A percentile compares a stretch with the other conserved stretches of the same genome.
These are phyloP conservation scores for Tetranychus piercei DNA, from an alignment of 2,888 invertebrate species.

Conservation along the genomic window DNA sequence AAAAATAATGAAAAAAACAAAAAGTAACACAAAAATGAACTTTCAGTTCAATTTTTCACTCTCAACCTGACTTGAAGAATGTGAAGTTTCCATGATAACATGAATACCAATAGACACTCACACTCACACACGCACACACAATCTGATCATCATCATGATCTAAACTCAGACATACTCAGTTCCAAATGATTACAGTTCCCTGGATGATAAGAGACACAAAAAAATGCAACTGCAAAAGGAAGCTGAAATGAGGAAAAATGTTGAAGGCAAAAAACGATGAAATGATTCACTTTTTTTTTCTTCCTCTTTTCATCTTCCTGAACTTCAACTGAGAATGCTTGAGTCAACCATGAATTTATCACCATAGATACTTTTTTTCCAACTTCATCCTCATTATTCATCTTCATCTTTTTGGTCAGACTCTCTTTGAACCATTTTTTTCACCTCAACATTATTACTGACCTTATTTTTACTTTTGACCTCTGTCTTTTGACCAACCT, in stretches of 20 bases:
- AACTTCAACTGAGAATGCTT: neutral
- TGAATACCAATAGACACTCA: neutral
- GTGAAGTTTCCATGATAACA: neutral
- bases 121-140: neutral
- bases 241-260: too few species aligned
- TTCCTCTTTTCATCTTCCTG: neutral
- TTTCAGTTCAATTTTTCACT: neutral
- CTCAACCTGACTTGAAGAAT: neutral
- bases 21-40: neutral
- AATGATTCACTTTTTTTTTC: neutral
- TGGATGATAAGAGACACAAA: too few species aligned
- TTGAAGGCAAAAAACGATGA: too few species aligned
- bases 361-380: neutral
- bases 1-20: neutral
- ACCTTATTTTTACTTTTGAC: neutral
- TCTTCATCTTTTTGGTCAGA: neutral
- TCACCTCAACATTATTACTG: neutral
- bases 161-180: neutral
- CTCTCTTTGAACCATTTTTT: neutral
- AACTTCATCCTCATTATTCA: neutral
- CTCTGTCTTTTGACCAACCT: neutral
- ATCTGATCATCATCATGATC: neutral
- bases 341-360: neutral
- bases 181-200: too few species aligned
- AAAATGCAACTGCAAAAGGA: too few species aligned